Evolutionary conservation across 2,888 invertebrate genomes (phyloP).

Genomic region (Teinopalpus imperialis): DNA sequence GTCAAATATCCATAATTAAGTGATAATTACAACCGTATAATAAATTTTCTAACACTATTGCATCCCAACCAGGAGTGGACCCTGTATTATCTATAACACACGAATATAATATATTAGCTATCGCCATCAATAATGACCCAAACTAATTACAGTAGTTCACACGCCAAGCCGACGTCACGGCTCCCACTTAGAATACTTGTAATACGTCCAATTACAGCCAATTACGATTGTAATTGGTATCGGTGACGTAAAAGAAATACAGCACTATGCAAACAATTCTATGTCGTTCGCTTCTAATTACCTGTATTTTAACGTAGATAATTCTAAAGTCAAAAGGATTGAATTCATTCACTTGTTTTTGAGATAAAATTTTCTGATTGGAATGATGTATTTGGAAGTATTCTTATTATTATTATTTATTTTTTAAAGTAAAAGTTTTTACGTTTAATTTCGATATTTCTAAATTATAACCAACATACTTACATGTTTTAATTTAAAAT

Average conservation of each 20-base stretch:
- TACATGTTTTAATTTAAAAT: no score
- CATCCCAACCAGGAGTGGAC: not conserved
- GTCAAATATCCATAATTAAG: no score
- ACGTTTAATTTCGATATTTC: no score
- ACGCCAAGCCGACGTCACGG: constrained; percentile 43
- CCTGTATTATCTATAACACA: constrained; percentile 18
- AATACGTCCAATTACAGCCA: constrained; percentile 43
- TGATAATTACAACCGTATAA: constrained; percentile 7
- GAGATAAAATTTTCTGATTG: no score
- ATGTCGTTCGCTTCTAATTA: no score
- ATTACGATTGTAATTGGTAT: constrained; percentile 55
- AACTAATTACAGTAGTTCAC: constrained; percentile 37
- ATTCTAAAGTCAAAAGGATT: no score
- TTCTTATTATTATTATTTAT: no score
- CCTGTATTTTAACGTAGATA: no score
- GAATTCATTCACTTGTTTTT: no score
- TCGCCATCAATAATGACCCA: constrained; percentile 30
- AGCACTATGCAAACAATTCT: not conserved
- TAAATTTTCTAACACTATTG: constrained; percentile 13
- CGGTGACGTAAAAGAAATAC: constrained; percentile 42
- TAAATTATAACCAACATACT: no score
- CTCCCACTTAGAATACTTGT: constrained; percentile 26
- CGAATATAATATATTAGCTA: constrained; percentile 18
- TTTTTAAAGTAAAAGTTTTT: no score
- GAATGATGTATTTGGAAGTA: no score